Evolutionary conservation across 2,113 vertebrate species (phyloP).

Genomic region (Mionectes macconnelli): DNA sequence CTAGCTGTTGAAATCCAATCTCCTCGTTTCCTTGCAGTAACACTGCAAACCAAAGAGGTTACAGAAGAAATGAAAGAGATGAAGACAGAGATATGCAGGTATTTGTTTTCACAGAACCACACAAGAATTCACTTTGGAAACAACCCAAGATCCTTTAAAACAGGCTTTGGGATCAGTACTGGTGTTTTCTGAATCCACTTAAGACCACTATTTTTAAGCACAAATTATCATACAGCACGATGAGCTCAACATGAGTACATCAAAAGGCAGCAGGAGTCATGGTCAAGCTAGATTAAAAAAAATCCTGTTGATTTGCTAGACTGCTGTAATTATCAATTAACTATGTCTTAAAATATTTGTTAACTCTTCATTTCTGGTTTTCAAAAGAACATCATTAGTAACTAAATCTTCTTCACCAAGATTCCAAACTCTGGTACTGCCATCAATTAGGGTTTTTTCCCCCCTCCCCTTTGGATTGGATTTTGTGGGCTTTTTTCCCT

Average conservation of each 20-base stretch:
- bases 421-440: neutral
- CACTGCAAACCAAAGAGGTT: neutral
- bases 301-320: neutral
- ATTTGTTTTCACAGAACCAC: neutral
- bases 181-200: neutral
- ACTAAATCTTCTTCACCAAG: neutral
- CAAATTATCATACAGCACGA: neutral
- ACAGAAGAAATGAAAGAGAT: neutral
- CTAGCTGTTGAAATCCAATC: neutral
- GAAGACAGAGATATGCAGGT: neutral
- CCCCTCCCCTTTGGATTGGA: neutral
- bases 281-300: neutral
- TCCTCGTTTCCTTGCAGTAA: neutral
- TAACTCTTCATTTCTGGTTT: neutral
- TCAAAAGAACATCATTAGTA: neutral
- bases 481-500: fast-evolving
- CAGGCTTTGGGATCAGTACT: neutral
- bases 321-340: neutral
- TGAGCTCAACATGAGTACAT: neutral
- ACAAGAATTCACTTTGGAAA: neutral
- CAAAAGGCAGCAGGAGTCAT: neutral
- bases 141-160: neutral
- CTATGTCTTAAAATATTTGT: neutral
- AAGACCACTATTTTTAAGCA: neutral
- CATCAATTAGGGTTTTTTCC: neutral